A percentile compares a stretch with the other conserved stretches of the same genome.
Conservation (phyloP, 1,140 invertebrate species). For the Wasmannia auropunctata region DNA sequence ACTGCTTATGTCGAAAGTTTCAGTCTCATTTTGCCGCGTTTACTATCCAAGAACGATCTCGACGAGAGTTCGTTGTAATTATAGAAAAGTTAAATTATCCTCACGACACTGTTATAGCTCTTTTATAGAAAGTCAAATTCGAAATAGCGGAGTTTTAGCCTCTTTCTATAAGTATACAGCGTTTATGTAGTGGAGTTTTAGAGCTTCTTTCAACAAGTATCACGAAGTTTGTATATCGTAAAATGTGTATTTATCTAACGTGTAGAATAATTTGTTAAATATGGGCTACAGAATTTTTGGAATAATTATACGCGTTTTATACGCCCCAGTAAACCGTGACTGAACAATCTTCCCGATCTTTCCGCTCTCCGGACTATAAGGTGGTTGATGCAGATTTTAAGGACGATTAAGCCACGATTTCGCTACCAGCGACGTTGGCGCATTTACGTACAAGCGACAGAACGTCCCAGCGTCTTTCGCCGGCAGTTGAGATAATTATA, state of each 20-base stretch:
- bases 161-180: not conserved
- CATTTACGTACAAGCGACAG: not conserved
- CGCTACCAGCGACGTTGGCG: not conserved
- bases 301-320: not conserved
- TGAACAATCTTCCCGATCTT: not conserved
- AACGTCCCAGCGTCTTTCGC: not conserved
- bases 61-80: not conserved
- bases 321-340: not conserved
- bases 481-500: slow-evolving; percentile 69
- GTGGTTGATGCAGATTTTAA: not conserved
- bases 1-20: slow-evolving; percentile 21
- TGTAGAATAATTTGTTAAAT: not conserved
- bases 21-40: not conserved
- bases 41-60: not conserved
- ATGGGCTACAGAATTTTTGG: not conserved
- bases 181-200: not conserved
- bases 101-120: not conserved
- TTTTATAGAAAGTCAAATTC: not conserved
- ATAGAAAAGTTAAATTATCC: slow-evolving; percentile 46
- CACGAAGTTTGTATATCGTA: not conserved
- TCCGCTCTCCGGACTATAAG: not conserved
- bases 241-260: not conserved
- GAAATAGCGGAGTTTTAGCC: not conserved
- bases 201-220: not conserved
- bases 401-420: not conserved